Evolutionary conservation across 2,797 vertebrate species (phyloP).

Genomic region (Podarcis siculus): DNA sequence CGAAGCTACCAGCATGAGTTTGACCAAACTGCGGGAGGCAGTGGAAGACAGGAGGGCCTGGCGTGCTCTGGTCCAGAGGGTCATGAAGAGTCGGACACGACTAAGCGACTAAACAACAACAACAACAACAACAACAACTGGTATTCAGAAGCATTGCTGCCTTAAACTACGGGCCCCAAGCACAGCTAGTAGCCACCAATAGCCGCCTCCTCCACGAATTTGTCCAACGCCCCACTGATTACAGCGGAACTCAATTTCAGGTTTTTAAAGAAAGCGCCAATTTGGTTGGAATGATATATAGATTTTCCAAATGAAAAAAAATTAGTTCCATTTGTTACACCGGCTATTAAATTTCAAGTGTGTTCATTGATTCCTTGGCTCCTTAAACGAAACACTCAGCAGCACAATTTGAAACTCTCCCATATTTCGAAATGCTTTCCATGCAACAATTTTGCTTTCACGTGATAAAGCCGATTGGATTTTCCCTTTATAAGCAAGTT

Average conservation of each 20-base stretch:
- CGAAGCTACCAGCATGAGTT: too few relatives aligned
- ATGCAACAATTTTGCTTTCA: constrained; percentile 33
- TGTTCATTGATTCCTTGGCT: constrained; percentile 44
- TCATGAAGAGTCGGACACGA: too few relatives aligned
- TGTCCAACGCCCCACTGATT: not conserved
- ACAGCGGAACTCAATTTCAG: not conserved
- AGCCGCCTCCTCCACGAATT: too few relatives aligned
- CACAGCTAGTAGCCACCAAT: too few relatives aligned
- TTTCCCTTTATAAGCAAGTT: constrained; percentile 21
- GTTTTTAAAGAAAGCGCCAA: constrained; percentile 26
- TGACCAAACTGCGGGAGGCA: too few relatives aligned
- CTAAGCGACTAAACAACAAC: too few relatives aligned
- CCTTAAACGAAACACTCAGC: constrained; percentile 29
- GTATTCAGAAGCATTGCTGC: too few relatives aligned
- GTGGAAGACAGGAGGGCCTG: too few relatives aligned
- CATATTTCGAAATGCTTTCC: constrained; percentile 34
- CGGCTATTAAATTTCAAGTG: constrained; percentile 23
- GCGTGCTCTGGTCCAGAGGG: too few relatives aligned
- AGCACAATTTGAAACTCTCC: constrained; percentile 27
- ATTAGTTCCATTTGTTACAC: constrained; percentile 17
- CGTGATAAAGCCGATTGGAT: constrained; percentile 37
- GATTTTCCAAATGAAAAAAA: not conserved
- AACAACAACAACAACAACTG: too few relatives aligned
- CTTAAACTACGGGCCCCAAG: too few relatives aligned
- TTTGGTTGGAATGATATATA: not conserved